These are phyloP conservation scores for Bhutanitis thaidina DNA, from an alignment of 2,888 invertebrate genomes.

Conservation along the genomic window DNA sequence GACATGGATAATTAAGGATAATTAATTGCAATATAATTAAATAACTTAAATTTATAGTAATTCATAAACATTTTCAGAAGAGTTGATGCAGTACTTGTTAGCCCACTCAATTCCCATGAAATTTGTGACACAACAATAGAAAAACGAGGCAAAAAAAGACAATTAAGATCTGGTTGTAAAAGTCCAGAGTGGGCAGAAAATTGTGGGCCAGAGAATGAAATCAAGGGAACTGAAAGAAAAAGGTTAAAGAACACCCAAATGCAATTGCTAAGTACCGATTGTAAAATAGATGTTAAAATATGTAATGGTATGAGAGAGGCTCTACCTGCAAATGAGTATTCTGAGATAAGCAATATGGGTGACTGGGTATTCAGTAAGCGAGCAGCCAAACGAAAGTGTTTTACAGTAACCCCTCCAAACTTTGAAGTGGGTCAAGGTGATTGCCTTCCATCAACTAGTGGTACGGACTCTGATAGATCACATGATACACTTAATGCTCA, in stretches of 20 bases:
- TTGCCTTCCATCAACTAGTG: conserved; percentile 68
- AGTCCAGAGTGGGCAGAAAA: conserved; percentile 71
- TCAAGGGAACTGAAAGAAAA: conserved; percentile 36
- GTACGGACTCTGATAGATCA: conserved; percentile 53
- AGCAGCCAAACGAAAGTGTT: conserved; percentile 44
- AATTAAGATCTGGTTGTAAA: conserved; percentile 43
- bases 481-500: conserved; percentile 63
- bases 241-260: conserved; percentile 33
- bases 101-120: conserved; percentile 57
- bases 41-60: too few species aligned
- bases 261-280: conserved; percentile 9
- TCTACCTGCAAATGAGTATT: conserved; percentile 31
- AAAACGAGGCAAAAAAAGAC: conserved; percentile 45
- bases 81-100: conserved; percentile 43
- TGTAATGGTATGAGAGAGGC: background rate
- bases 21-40: background rate
- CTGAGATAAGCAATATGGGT: conserved; percentile 51
- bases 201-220: conserved; percentile 48
- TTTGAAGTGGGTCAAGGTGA: conserved; percentile 69
- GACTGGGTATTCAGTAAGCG: conserved; percentile 44
- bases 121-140: conserved; percentile 34
- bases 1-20: too few species aligned
- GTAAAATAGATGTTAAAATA: conserved; percentile 4
- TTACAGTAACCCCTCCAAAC: conserved; percentile 61
- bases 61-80: conserved; percentile 43